Percentiles rank a stretch among this genome's conserved stretches.
phyloP scores from a whole-genome alignment of 1,140 invertebrate genomes.

The Medauroidea extradentata region DNA sequence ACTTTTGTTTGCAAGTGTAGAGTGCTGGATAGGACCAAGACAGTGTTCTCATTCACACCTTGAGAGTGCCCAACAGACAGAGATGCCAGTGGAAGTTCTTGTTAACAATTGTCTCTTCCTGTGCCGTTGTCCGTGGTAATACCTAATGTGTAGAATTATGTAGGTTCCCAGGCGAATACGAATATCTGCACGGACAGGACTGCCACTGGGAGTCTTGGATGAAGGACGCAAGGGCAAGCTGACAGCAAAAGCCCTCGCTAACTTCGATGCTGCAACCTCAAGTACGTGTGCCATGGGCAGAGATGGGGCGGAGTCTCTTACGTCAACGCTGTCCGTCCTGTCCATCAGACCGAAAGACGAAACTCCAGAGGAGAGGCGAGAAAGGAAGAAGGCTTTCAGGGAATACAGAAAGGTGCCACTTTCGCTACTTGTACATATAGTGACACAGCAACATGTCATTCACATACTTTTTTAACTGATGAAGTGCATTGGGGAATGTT shows the following conservation, averaged over 20 bases:
- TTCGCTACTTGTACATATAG: background rate
- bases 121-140: too few species aligned
- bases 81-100: too few species aligned
- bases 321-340: slow-evolving; percentile 62
- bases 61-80: too few species aligned
- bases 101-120: too few species aligned
- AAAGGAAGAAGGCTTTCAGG: slow-evolving; percentile 77
- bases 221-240: slow-evolving; percentile 52
- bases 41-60: too few species aligned
- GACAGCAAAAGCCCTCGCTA: slow-evolving; percentile 62
- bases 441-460: background rate
- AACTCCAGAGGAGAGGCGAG: slow-evolving; percentile 71
- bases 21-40: too few species aligned
- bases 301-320: slow-evolving; percentile 56
- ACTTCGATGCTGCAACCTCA: slow-evolving; percentile 54
- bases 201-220: slow-evolving; percentile 61
- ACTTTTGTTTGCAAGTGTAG: too few species aligned
- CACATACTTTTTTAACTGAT: slow-evolving; percentile 9
- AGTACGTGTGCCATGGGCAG: too few species aligned
- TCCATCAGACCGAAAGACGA: slow-evolving; percentile 78
- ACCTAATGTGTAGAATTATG: too few species aligned
- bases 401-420: slow-evolving; percentile 64
- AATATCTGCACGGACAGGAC: slow-evolving; percentile 65
- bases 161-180: slow-evolving; percentile 57
- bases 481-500: too few species aligned